A percentile compares a stretch with the other conserved stretches of the same genome.
These are phyloP conservation scores for Dicyrtoma fusca DNA, from an alignment of 2,888 invertebrate genomes.

Conservation along the genomic window DNA sequence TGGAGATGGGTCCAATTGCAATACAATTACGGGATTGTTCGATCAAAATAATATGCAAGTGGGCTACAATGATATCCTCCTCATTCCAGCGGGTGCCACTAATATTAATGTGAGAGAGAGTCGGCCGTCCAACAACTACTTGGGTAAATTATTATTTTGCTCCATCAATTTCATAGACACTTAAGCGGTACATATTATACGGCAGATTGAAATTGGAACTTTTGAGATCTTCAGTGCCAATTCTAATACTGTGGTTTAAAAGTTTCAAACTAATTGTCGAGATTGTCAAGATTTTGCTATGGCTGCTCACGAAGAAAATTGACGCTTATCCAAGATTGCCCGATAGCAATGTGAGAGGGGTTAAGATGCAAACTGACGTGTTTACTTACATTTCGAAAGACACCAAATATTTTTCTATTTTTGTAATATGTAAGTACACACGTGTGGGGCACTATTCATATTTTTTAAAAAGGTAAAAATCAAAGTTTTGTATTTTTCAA, in stretches of 20 bases:
- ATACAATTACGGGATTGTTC: slow-evolving; percentile 73
- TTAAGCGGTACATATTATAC: neutral
- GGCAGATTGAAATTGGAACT: neutral
- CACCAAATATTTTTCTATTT: no score
- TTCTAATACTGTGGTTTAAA: no score
- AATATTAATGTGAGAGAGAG: slow-evolving; percentile 81
- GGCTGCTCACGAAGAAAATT: no score
- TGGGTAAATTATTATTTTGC: slow-evolving; percentile 65
- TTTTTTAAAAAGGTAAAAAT: no score
- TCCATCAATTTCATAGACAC: neutral
- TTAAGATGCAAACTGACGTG: no score
- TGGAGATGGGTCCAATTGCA: slow-evolving; percentile 82
- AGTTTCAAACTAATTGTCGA: neutral
- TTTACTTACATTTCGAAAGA: no score
- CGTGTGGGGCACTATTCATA: no score
- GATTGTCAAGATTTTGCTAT: neutral
- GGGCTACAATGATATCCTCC: slow-evolving; percentile 91
- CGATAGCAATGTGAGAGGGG: no score
- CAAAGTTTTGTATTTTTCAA: no score
- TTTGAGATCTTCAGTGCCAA: no score
- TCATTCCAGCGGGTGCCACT: slow-evolving; percentile 92
- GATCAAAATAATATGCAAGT: slow-evolving; percentile 73
- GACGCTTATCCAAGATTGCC: no score
- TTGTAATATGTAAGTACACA: no score
- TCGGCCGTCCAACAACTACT: slow-evolving; percentile 82